Conservation (phyloP, 1,140 invertebrate species). For the Steinernema khuongi region DNA sequence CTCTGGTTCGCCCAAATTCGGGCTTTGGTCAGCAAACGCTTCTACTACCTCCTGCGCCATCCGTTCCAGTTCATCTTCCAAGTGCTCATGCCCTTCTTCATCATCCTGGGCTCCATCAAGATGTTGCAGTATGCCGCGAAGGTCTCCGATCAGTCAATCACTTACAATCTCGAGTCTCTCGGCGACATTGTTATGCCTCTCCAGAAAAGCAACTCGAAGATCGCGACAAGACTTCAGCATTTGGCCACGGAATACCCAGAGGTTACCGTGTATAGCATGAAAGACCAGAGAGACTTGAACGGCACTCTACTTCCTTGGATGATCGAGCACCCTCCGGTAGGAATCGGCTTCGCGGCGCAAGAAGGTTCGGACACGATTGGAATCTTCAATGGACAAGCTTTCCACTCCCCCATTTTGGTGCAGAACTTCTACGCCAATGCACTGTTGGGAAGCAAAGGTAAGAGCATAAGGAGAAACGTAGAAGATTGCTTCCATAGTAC, state of each 20-base stretch:
- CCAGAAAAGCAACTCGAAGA: neutral
- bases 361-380: neutral
- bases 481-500: no score
- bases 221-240: neutral
- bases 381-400: neutral
- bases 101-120: neutral
- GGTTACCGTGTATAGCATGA: neutral
- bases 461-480: no score
- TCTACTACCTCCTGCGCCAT: slow-evolving; percentile 21
- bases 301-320: neutral
- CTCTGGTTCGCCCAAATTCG: slow-evolving; percentile 4
- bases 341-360: neutral
- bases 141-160: neutral
- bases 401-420: slow-evolving; percentile 4
- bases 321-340: neutral
- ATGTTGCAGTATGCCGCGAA: neutral
- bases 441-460: neutral
- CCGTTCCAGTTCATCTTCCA: slow-evolving; percentile 21
- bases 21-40: slow-evolving; percentile 8
- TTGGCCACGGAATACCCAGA: neutral
- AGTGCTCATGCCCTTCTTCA: slow-evolving; percentile 11
- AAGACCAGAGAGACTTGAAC: neutral
- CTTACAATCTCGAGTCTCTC: neutral
- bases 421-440: neutral
- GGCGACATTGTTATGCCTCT: neutral